Percentiles rank a stretch among this genome's conserved stretches.
phyloP scores from a whole-genome alignment of 2,888 invertebrate genomes.

The Thereva unica region DNA sequence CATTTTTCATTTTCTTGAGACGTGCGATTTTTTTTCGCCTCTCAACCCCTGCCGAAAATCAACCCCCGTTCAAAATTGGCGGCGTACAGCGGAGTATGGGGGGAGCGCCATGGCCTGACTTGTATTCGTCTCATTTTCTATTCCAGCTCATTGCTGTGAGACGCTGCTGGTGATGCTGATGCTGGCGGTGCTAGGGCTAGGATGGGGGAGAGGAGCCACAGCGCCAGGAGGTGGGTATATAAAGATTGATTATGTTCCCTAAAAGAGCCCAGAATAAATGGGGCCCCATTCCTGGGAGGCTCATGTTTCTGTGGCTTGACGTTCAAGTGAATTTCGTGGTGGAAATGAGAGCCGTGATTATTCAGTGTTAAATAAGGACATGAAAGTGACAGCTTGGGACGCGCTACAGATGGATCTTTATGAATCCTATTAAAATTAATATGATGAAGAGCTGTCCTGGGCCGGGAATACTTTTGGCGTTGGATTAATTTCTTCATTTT shows the following conservation, averaged over 20 bases:
- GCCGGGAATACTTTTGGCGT: slow-evolving; percentile 9
- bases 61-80: not conserved
- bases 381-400: slow-evolving; percentile 35
- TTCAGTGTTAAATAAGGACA: slow-evolving; percentile 36
- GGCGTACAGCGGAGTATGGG: slow-evolving; percentile 2
- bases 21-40: slow-evolving; percentile 25
- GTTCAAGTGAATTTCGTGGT: slow-evolving; percentile 35
- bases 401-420: slow-evolving; percentile 34
- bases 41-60: not conserved
- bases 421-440: slow-evolving; percentile 32
- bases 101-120: slow-evolving; percentile 24
- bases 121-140: slow-evolving; percentile 26
- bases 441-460: slow-evolving; percentile 15
- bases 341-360: slow-evolving; percentile 36
- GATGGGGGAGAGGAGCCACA: not conserved
- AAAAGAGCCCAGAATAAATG: slow-evolving; percentile 34
- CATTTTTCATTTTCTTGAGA: slow-evolving; percentile 36
- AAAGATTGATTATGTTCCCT: slow-evolving; percentile 33
- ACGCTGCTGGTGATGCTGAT: too few species aligned
- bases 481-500: slow-evolving; percentile 18
- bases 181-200: too few species aligned
- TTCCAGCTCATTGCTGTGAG: slow-evolving; percentile 20
- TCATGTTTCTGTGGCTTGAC: slow-evolving; percentile 15
- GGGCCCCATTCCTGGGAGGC: slow-evolving; percentile 20
- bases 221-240: slow-evolving; percentile 24